phyloP scores from a whole-genome alignment of 1,140 invertebrate species.

The Meloidogyne hapla region DNA sequence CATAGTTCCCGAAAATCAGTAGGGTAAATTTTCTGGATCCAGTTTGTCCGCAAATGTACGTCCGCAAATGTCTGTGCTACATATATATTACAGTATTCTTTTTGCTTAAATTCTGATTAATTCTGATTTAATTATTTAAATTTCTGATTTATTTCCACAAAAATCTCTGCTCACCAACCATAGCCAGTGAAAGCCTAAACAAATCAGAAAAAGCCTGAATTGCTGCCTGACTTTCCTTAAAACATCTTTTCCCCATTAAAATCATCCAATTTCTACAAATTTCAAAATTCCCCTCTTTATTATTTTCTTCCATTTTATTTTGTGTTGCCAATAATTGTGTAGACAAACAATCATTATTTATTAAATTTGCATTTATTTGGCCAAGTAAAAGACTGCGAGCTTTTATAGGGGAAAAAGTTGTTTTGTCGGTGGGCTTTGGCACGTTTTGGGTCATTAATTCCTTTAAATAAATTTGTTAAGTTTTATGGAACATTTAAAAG shows the following conservation, averaged over 20 bases:
- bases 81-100: too few species aligned
- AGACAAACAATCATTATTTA: neutral
- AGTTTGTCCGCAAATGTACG: too few species aligned
- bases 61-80: too few species aligned
- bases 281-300: constrained; percentile 88
- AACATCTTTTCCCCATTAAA: constrained; percentile 87
- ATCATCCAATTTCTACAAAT: constrained; percentile 86
- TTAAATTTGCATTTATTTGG: neutral
- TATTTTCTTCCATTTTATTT: constrained; percentile 95
- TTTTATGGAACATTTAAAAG: too few species aligned
- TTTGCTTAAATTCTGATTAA: too few species aligned
- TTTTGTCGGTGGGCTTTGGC: neutral
- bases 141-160: neutral
- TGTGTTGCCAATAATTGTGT: constrained; percentile 79
- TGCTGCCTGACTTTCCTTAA: constrained; percentile 13
- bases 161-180: constrained; percentile 10
- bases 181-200: constrained; percentile 31
- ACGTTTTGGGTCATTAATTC: constrained; percentile 5
- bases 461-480: too few species aligned
- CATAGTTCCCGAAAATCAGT: too few species aligned
- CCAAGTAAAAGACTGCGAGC: neutral
- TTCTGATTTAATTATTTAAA: neutral
- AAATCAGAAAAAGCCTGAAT: constrained; percentile 69
- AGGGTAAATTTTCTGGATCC: too few species aligned
- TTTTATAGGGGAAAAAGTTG: neutral